Percentiles rank a stretch among this genome's conserved stretches.
Conservation (phyloP, 2,797 vertebrate genomes). For the Myotis daubentonii region DNA sequence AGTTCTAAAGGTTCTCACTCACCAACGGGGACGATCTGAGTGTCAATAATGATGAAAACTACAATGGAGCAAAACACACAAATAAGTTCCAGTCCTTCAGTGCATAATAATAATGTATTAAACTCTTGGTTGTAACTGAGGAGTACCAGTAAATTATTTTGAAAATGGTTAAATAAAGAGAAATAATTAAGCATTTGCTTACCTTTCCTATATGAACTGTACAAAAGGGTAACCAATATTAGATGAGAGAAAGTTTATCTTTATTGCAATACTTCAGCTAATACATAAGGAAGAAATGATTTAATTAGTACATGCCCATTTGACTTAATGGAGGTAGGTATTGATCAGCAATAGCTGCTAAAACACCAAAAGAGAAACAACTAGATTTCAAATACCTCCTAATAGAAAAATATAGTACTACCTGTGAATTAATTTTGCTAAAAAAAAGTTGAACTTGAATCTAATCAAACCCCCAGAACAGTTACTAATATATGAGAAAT, state of each 20-base stretch:
- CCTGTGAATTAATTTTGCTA: neutral
- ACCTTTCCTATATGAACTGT: neutral
- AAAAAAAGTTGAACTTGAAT: neutral
- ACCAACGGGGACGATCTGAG: neutral
- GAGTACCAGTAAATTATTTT: neutral
- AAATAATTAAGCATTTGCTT: neutral
- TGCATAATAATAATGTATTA: neutral
- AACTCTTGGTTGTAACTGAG: neutral
- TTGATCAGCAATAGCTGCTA: conserved; percentile 13
- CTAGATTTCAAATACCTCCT: neutral
- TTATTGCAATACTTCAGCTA: neutral
- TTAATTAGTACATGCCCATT: neutral
- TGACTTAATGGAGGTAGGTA: neutral
- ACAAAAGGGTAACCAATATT: neutral
- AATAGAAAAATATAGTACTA: neutral
- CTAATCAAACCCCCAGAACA: conserved; percentile 4
- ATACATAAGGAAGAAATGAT: neutral
- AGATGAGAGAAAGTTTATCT: neutral
- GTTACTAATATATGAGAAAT: neutral
- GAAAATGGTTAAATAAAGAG: neutral
- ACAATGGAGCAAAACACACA: neutral
- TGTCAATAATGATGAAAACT: neutral
- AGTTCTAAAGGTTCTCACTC: neutral
- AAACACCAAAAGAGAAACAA: neutral
- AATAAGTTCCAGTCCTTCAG: neutral